Evolutionary conservation across 2,113 vertebrate species (phyloP).

Genomic region (Brachyhypopomus gauderio): DNA sequence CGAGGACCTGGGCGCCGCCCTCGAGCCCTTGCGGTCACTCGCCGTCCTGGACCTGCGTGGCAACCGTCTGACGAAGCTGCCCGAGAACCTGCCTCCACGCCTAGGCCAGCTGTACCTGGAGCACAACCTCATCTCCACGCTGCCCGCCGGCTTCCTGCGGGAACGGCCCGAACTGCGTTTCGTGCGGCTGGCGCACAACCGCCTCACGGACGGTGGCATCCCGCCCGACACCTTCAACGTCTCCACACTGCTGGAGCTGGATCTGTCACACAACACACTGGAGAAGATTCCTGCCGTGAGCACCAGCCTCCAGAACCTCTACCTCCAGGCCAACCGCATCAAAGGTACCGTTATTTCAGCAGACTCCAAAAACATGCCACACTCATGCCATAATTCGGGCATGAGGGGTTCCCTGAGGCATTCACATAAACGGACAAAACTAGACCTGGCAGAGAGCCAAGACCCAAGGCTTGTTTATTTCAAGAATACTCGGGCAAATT

Average conservation of each 20-base stretch:
- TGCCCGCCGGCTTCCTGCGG: slow-evolving; percentile 82
- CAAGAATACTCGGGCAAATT: background rate
- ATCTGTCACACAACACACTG: slow-evolving; percentile 92
- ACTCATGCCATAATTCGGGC: no score
- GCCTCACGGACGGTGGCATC: slow-evolving; percentile 85
- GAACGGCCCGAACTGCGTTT: slow-evolving; percentile 80
- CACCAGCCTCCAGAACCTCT: slow-evolving; percentile 91
- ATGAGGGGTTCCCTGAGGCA: background rate
- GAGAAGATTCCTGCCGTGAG: slow-evolving; percentile 87
- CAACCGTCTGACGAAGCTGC: slow-evolving; percentile 85
- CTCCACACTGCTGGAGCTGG: slow-evolving; percentile 88
- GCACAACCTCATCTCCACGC: slow-evolving; percentile 82
- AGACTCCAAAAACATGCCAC: background rate
- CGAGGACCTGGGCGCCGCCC: slow-evolving; percentile 77
- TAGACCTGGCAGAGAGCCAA: background rate
- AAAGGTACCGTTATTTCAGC: slow-evolving; percentile 76
- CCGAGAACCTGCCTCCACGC: slow-evolving; percentile 76
- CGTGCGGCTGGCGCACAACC: slow-evolving; percentile 88
- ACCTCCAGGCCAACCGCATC: slow-evolving; percentile 92
- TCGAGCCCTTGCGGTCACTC: slow-evolving; percentile 84
- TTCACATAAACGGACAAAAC: background rate
- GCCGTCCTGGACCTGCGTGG: slow-evolving; percentile 85
- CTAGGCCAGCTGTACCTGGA: slow-evolving; percentile 89
- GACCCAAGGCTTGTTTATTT: background rate
- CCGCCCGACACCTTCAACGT: slow-evolving; percentile 86